phyloP scores from a whole-genome alignment of 2,888 invertebrate genomes.

The Ryuthela nishihirai region DNA sequence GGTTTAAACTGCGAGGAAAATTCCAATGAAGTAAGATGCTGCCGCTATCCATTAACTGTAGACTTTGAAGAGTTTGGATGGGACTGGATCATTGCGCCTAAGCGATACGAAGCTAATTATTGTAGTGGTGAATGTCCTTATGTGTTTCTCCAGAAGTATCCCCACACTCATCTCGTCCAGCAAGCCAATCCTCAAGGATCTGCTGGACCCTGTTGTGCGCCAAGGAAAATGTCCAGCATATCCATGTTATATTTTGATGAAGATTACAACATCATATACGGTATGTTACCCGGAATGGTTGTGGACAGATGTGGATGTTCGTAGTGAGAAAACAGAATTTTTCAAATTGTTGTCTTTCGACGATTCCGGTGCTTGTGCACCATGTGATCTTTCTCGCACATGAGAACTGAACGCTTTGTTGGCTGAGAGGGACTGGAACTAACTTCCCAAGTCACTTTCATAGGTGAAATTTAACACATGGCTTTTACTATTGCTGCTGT shows the following conservation, averaged over 20 bases:
- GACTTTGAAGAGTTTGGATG: conserved; percentile 94
- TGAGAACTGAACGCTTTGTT: neutral
- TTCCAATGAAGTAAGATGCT: conserved; percentile 78
- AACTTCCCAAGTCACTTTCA: too few relatives aligned
- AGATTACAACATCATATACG: conserved; percentile 79
- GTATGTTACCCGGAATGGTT: conserved; percentile 88
- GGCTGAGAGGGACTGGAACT: too few relatives aligned
- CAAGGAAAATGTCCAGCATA: conserved; percentile 70
- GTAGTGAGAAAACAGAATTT: conserved; percentile 58
- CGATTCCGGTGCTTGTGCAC: conserved; percentile 6
- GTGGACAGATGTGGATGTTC: conserved; percentile 90
- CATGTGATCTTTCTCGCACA: conserved; percentile 32
- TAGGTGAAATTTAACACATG: neutral
- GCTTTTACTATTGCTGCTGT: neutral
- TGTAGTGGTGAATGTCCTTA: conserved; percentile 92
- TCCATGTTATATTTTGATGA: conserved; percentile 89
- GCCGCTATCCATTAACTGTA: conserved; percentile 86
- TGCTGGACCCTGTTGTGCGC: conserved; percentile 88
- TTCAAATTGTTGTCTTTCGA: neutral
- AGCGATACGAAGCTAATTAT: conserved; percentile 90
- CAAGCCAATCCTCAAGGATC: conserved; percentile 71
- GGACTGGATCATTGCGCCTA: conserved; percentile 97
- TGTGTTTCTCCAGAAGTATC: conserved; percentile 78
- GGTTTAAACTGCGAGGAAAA: conserved; percentile 80
- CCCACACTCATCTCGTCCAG: conserved; percentile 82